Conservation (phyloP, 2,888 invertebrate species). For the Hypsopygia costalis region DNA sequence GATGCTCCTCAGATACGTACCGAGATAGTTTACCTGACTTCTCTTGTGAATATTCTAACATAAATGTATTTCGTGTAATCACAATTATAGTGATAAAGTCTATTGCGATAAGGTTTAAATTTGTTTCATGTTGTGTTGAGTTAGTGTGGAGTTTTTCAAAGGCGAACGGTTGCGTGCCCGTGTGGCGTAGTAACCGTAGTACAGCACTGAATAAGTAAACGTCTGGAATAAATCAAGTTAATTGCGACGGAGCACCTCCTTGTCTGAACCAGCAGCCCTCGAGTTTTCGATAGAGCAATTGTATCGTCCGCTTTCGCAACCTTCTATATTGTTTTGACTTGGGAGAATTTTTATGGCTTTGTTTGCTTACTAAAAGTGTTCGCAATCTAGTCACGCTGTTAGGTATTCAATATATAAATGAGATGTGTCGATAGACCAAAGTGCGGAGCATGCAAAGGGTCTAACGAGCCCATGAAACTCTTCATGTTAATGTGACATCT, state of each 20-base stretch:
- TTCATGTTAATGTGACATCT: no score
- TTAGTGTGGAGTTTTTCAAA: constrained; percentile 33
- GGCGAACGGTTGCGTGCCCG: constrained; percentile 52
- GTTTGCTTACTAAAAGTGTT: no score
- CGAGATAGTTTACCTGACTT: constrained; percentile 45
- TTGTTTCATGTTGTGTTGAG: constrained; percentile 14
- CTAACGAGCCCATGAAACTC: no score
- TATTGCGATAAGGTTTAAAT: constrained; percentile 21
- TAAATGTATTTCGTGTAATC: constrained; percentile 12
- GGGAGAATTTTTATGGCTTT: no score
- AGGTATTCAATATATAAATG: no score
- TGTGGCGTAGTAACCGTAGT: constrained; percentile 61
- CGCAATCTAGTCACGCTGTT: no score
- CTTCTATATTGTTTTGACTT: no score
- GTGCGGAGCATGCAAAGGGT: no score
- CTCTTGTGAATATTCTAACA: constrained; percentile 18
- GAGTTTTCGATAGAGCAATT: constrained; percentile 54
- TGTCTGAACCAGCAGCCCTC: constrained; percentile 62
- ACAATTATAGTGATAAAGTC: constrained; percentile 1
- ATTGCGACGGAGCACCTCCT: constrained; percentile 75
- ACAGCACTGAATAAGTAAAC: constrained; percentile 78
- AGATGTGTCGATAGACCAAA: no score
- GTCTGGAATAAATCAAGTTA: constrained; percentile 78
- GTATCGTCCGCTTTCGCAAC: constrained; percentile 42
- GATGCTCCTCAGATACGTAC: constrained; percentile 47